Conservation (phyloP, 2,797 vertebrate genomes). For the Hydrolagus colliei region DNA sequence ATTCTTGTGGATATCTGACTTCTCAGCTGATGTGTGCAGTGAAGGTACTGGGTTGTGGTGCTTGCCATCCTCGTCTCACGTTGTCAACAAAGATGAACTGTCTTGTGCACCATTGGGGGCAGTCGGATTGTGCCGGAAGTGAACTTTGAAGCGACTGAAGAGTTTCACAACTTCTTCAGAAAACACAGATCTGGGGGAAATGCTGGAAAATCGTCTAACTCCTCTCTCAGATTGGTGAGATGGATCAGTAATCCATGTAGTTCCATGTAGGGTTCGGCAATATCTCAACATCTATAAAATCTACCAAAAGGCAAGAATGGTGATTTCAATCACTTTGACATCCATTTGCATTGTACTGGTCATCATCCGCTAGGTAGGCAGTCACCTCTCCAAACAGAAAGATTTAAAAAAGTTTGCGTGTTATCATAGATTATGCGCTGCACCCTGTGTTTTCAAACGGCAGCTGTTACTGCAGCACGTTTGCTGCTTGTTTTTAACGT, state of each 20-base stretch:
- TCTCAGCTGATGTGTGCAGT: not conserved
- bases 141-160: not conserved
- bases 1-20: constrained; percentile 83
- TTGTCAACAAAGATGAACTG: constrained; percentile 4
- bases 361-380: not conserved
- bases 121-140: not conserved
- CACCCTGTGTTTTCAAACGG: not conserved
- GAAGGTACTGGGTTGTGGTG: constrained; percentile 3
- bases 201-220: not conserved
- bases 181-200: not conserved
- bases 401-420: not conserved
- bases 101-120: not conserved
- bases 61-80: constrained; percentile 14
- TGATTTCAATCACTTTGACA: not conserved
- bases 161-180: constrained; percentile 5
- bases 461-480: not conserved
- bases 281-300: not conserved
- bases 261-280: not conserved
- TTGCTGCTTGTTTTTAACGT: not conserved
- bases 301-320: not conserved
- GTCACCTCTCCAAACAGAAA: not conserved
- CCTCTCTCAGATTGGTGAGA: not conserved
- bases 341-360: not conserved
- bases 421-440: not conserved
- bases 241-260: not conserved